Conservation (phyloP, 2,888 invertebrate species). For the Digitonthophagus gazella region DNA sequence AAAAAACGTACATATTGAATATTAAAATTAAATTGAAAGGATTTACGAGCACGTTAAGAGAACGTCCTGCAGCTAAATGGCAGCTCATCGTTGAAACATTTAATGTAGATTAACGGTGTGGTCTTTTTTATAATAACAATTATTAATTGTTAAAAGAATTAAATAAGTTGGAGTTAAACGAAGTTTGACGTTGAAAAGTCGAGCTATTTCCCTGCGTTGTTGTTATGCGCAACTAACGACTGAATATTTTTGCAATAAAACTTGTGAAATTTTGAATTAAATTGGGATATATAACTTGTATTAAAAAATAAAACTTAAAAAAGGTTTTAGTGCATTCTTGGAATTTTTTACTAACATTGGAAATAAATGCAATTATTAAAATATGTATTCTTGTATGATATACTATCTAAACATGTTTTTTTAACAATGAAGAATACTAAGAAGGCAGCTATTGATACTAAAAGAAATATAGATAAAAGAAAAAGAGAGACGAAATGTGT, state of each 20-base stretch:
- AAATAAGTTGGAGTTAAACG: too few species aligned
- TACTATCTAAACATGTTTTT: too few species aligned
- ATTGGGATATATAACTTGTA: too few species aligned
- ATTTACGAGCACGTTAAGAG: background rate
- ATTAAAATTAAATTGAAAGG: background rate
- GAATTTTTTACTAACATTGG: constrained; percentile 17
- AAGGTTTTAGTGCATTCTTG: constrained; percentile 41
- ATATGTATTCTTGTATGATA: too few species aligned
- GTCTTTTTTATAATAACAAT: too few species aligned
- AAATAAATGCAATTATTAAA: too few species aligned
- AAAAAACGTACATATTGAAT: too few species aligned
- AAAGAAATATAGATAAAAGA: background rate
- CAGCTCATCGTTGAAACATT: background rate
- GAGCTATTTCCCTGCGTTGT: constrained; percentile 15
- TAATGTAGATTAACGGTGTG: too few species aligned
- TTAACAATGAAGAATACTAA: too few species aligned
- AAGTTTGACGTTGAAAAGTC: too few species aligned
- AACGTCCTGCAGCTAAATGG: background rate
- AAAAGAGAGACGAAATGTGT: background rate
- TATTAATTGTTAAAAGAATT: too few species aligned
- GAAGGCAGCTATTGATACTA: background rate
- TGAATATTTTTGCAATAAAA: constrained; percentile 30
- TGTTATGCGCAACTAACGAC: constrained; percentile 22
- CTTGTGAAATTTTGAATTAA: constrained; percentile 10
- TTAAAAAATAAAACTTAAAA: background rate